phyloP scores from a whole-genome alignment of 2,888 invertebrate genomes.

The Pollenia amentaria region DNA sequence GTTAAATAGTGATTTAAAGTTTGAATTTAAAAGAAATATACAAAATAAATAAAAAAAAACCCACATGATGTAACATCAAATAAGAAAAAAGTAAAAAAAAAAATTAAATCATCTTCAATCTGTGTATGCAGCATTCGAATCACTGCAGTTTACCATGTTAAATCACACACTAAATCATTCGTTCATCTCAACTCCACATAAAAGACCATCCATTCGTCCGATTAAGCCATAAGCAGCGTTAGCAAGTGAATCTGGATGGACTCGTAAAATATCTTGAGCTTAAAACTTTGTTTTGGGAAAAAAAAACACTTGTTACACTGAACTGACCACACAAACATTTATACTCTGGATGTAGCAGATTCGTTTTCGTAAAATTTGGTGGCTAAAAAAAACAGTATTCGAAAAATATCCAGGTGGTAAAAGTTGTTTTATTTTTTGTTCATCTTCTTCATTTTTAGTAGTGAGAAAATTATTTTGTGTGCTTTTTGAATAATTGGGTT shows the following conservation, averaged over 20 bases:
- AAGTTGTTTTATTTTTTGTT: conserved; percentile 49
- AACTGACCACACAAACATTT: conserved; percentile 49
- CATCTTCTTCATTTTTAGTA: conserved; percentile 12
- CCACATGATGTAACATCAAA: conserved; percentile 58
- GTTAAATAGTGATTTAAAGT: conserved; percentile 20
- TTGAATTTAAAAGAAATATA: background rate
- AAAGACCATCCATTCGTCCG: conserved; percentile 12
- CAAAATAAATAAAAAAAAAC: conserved; percentile 34
- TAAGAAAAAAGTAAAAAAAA: conserved; percentile 23
- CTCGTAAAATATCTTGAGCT: conserved; percentile 17
- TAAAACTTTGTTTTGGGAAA: conserved; percentile 47
- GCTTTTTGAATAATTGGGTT: conserved; percentile 49
- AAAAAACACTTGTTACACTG: conserved; percentile 64
- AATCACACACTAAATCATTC: conserved; percentile 45
- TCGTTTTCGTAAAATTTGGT: conserved; percentile 1
- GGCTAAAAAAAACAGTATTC: conserved; percentile 13
- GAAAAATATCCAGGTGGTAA: conserved; percentile 40
- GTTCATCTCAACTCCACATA: conserved; percentile 31
- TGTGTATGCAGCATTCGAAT: conserved; percentile 48
- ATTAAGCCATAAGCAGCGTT: background rate
- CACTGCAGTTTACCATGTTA: conserved; percentile 57
- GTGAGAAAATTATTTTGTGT: conserved; percentile 60
- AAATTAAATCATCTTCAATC: conserved; percentile 69
- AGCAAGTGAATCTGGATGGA: conserved; percentile 37
- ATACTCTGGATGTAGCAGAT: background rate